These are phyloP conservation scores for Agrotis ipsilon DNA, from an alignment of 2,888 invertebrate genomes.

Conservation along the genomic window DNA sequence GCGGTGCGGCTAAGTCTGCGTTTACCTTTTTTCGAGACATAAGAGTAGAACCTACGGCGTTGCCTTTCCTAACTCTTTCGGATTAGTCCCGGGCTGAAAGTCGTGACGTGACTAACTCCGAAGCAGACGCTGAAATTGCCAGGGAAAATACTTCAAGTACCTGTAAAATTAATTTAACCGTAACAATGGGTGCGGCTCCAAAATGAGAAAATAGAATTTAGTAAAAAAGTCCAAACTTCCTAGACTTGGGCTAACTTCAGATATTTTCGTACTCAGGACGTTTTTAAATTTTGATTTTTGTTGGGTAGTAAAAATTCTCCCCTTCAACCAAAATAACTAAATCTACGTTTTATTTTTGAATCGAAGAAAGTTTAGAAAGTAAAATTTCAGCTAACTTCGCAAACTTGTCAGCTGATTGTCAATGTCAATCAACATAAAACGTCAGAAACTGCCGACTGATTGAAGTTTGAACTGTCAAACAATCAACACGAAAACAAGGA, in stretches of 20 bases:
- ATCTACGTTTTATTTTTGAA: neutral
- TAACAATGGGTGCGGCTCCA: neutral
- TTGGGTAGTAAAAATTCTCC: too few relatives aligned
- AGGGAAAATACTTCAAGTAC: neutral
- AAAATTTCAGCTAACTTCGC: constrained; percentile 3
- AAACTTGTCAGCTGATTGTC: constrained; percentile 34
- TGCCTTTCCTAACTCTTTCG: neutral
- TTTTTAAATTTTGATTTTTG: too few relatives aligned
- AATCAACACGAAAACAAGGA: constrained; percentile 25
- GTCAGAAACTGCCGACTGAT: constrained; percentile 11
- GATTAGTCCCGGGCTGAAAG: neutral
- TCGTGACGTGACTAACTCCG: neutral
- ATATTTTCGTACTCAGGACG: too few relatives aligned
- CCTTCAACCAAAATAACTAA: too few relatives aligned
- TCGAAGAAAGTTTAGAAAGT: neutral
- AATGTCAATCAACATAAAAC: constrained; percentile 14
- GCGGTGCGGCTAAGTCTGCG: too few relatives aligned
- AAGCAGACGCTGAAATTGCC: neutral
- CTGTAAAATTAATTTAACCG: neutral
- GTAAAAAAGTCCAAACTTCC: too few relatives aligned
- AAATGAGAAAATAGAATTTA: too few relatives aligned
- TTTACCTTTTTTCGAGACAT: too few relatives aligned
- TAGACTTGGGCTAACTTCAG: too few relatives aligned
- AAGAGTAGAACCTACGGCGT: neutral
- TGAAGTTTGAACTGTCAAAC: neutral